phyloP scores from a whole-genome alignment of 2,113 vertebrate genomes.

The Urocitellus parryii region DNA sequence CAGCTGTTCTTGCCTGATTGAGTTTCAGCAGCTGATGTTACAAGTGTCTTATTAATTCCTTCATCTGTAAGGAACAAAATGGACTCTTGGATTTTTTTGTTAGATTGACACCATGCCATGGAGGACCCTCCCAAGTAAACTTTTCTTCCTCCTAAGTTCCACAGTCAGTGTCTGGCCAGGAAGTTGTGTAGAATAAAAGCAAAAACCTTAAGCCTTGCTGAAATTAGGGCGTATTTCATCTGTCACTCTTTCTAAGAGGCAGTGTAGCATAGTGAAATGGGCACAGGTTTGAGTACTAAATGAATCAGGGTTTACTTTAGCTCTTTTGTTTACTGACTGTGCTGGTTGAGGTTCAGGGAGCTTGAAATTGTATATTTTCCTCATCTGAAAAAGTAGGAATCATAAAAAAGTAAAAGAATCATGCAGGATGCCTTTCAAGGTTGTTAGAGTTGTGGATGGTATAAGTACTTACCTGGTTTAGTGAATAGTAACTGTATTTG shows the following conservation, averaged over 20 bases:
- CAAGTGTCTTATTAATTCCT: not conserved
- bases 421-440: not conserved
- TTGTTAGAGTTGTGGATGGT: not conserved
- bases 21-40: constrained; percentile 10
- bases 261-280: not conserved
- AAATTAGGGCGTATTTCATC: not conserved
- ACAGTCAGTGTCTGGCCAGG: not conserved
- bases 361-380: constrained; percentile 5
- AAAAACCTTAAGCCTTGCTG: not conserved
- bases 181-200: not conserved
- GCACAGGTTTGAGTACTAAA: not conserved
- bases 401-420: not conserved
- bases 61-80: constrained; percentile 49
- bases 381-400: constrained; percentile 53
- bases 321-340: not conserved
- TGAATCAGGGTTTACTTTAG: constrained; percentile 19
- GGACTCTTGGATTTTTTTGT: not conserved
- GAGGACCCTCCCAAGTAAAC: not conserved
- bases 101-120: not conserved
- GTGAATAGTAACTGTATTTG: not conserved
- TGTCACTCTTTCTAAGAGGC: not conserved
- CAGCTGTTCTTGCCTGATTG: constrained; percentile 51
- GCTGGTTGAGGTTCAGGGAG: constrained; percentile 27
- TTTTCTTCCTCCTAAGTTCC: not conserved
- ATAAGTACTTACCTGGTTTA: not conserved